phyloP scores from a whole-genome alignment of 2,797 vertebrate genomes.

The Tauraco hartlaubi region DNA sequence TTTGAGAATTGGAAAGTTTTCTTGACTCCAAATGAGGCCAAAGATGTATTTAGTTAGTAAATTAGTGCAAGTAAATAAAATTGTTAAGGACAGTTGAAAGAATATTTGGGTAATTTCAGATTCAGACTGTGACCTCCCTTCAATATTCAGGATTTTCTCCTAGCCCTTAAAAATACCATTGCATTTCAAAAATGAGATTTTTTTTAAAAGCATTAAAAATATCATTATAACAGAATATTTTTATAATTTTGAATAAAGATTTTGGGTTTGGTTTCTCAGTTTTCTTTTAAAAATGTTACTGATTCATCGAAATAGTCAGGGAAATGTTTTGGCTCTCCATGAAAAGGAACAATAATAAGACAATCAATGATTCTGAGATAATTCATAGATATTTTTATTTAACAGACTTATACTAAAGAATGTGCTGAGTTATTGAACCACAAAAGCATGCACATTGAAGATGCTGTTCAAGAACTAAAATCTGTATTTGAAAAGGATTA shows the following conservation, averaged over 20 bases:
- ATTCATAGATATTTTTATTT: constrained; percentile 19
- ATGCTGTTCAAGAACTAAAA: constrained; percentile 81
- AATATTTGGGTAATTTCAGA: not conserved
- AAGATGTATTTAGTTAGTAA: not conserved
- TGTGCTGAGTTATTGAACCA: constrained; percentile 78
- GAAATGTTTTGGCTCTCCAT: not conserved
- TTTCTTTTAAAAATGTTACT: not conserved
- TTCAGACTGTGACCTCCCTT: not conserved
- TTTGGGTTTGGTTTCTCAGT: not conserved
- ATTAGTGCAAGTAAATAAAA: not conserved
- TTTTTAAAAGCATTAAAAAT: not conserved
- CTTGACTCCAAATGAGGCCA: not conserved
- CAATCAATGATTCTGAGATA: not conserved
- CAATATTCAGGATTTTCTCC: not conserved
- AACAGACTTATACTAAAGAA: constrained; percentile 79
- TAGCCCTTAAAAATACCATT: not conserved
- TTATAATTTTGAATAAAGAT: not conserved
- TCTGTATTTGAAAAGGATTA: constrained; percentile 79
- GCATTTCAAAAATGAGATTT: not conserved
- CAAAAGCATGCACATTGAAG: constrained; percentile 81
- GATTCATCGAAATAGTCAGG: not conserved
- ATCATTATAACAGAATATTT: not conserved
- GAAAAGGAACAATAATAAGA: not conserved
- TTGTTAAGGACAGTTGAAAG: not conserved
- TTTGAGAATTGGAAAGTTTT: not conserved